Base-by-base conservation (phyloP, 2,113 vertebrate genomes). In the Ceratotherium simum region DNA sequence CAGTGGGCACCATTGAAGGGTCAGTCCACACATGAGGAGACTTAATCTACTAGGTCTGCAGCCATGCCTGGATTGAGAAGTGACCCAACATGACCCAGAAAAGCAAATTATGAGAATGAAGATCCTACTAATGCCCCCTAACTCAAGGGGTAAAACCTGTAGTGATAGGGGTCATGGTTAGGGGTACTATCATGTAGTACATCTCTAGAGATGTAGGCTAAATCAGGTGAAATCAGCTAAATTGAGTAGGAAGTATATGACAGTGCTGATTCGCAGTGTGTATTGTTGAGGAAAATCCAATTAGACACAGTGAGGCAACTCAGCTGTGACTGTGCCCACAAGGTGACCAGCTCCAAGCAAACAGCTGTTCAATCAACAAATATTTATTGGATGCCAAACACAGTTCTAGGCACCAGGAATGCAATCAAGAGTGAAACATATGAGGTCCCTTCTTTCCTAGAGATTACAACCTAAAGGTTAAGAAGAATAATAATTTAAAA, bases 141-240 rank as follows among this genome's bases (percentile, higher is more conserved):
- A 31, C 20, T 70, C 11, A 36, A 48, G 56, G 11, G 17, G 39
- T 67, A 5, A 25, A 20, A 48, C 31, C 81, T 62, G 51, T 13
- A 84, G 36, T 39, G 3, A 67, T 0, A 6, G 75, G 10, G 18
- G 4, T 91, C 89, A 33, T 17, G 23, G 25, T 10, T 1, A 11
- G 17, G 8, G 8, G 6, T 42, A 2, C 4, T 11, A 0, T 14
- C 8, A 2, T 3, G 9, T 48, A 48, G 48, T 48, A 27, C 16
- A 42, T 17, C 58, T 51, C 67, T 27, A 23, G 56, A 27, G 31
- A 0, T 4, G 5, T 5, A 12, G 54, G 13, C 42, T 80, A 58
- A 62, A 39, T 39, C 36, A 67, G 73, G 17, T 8, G 12, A 62
- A 25, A 20, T 56, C 65, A 70, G 23, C 36, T 84, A 13, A 48